phyloP scores from a whole-genome alignment of 2,888 invertebrate genomes.

The Pandemis cinnamomeana region DNA sequence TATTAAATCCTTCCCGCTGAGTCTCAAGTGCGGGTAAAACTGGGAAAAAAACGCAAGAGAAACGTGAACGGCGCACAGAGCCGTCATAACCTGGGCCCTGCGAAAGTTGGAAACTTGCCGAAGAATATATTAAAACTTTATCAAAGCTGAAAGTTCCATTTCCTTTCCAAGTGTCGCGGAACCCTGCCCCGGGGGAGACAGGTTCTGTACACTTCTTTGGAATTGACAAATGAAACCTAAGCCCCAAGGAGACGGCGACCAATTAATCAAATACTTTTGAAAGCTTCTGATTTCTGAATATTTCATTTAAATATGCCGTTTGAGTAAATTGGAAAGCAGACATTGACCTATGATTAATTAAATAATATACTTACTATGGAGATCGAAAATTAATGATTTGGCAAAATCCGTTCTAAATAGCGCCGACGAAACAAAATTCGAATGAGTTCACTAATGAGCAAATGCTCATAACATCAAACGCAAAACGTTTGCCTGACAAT shows the following conservation, averaged over 20 bases:
- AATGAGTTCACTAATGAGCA: not conserved
- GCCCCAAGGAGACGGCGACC: constrained; percentile 54
- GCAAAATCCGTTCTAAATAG: constrained; percentile 17
- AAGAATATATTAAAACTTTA: constrained; percentile 85
- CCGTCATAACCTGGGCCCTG: constrained; percentile 70
- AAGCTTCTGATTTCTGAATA: constrained; percentile 41
- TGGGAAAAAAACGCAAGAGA: constrained; percentile 53
- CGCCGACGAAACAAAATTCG: constrained; percentile 6
- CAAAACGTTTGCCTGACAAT: not conserved
- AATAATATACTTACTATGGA: constrained; percentile 13
- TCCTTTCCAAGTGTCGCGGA: constrained; percentile 66
- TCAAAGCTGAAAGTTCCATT: constrained; percentile 80
- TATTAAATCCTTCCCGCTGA: constrained; percentile 57
- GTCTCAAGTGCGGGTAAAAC: constrained; percentile 50
- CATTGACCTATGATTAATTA: constrained; percentile 31
- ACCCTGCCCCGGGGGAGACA: constrained; percentile 53
- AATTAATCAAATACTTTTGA: constrained; percentile 53
- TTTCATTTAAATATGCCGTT: constrained; percentile 37
- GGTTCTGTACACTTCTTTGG: constrained; percentile 52
- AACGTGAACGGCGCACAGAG: constrained; percentile 58
- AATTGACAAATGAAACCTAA: constrained; percentile 52
- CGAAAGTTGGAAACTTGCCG: constrained; percentile 73
- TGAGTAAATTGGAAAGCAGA: constrained; percentile 33
- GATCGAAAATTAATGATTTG: constrained; percentile 24
- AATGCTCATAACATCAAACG: not conserved